These are phyloP conservation scores for Rhagonycha lutea DNA, from an alignment of 2,888 invertebrate species.

Conservation along the genomic window DNA sequence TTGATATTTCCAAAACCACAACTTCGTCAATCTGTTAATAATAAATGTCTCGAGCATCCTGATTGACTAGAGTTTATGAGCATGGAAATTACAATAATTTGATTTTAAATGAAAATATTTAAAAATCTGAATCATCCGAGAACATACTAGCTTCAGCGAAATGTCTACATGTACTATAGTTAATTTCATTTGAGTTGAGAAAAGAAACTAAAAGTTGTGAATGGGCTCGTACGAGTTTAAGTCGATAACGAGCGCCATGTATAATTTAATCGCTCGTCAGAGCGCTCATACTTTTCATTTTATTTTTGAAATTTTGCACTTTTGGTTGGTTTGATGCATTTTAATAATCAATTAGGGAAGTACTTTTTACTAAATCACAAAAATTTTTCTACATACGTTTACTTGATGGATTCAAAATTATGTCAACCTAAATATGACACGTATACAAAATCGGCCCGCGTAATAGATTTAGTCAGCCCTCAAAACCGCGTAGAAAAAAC, in stretches of 20 bases:
- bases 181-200: background rate
- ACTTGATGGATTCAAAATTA: background rate
- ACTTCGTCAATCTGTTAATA: too few relatives aligned
- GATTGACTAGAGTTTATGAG: too few relatives aligned
- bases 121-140: too few relatives aligned
- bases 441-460: background rate
- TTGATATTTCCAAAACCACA: too few relatives aligned
- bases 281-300: background rate
- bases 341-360: background rate
- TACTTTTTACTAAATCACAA: background rate
- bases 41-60: too few relatives aligned
- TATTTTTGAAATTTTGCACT: background rate
- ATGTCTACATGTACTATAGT: background rate
- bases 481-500: too few relatives aligned
- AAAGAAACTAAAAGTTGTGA: background rate
- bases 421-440: too few relatives aligned
- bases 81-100: background rate
- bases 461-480: too few relatives aligned
- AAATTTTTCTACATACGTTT: background rate
- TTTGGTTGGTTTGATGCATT: background rate
- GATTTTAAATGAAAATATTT: background rate
- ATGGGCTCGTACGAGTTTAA: background rate
- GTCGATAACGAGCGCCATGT: background rate
- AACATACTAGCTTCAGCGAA: background rate
- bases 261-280: background rate